phyloP scores from a whole-genome alignment of 2,888 invertebrate species.

The Torymus aiolomorphi region DNA sequence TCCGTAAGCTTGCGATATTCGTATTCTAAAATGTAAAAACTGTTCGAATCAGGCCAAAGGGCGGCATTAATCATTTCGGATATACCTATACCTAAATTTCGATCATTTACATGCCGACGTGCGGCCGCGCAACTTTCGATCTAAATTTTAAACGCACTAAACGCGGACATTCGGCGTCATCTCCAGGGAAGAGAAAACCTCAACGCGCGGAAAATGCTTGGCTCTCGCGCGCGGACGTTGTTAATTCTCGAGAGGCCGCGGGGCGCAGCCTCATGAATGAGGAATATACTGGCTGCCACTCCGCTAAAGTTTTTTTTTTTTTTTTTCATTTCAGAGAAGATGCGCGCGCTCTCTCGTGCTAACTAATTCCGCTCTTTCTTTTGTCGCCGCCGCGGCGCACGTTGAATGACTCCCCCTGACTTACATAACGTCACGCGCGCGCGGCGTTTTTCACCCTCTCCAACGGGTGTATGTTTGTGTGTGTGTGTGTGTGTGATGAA shows the following conservation, averaged over 20 bases:
- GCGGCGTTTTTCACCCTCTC: conserved; percentile 24
- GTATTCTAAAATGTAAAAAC: too few relatives aligned
- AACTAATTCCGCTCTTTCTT: conserved; percentile 37
- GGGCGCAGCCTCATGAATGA: conserved; percentile 34
- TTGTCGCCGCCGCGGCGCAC: neutral
- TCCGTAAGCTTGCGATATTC: too few relatives aligned
- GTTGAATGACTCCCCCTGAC: conserved; percentile 21
- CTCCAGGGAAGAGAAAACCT: neutral
- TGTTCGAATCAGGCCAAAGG: too few relatives aligned
- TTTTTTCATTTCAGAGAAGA: neutral
- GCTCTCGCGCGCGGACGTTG: conserved; percentile 16
- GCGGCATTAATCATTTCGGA: too few relatives aligned
- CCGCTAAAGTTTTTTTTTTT: conserved; percentile 20
- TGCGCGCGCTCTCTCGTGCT: conserved; percentile 15
- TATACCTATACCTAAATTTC: too few relatives aligned
- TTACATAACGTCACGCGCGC: conserved; percentile 26
- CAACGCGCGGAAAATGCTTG: neutral
- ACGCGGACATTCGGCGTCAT: too few relatives aligned
- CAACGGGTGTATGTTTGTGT: too few relatives aligned
- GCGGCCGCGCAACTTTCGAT: too few relatives aligned
- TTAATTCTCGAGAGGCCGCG: conserved; percentile 32
- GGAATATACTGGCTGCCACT: neutral
- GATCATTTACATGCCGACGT: too few relatives aligned
- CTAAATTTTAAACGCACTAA: too few relatives aligned
- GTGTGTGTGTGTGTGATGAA: conserved; percentile 7